phyloP scores from a whole-genome alignment of 2,113 vertebrate genomes.

The Tachycineta bicolor region DNA sequence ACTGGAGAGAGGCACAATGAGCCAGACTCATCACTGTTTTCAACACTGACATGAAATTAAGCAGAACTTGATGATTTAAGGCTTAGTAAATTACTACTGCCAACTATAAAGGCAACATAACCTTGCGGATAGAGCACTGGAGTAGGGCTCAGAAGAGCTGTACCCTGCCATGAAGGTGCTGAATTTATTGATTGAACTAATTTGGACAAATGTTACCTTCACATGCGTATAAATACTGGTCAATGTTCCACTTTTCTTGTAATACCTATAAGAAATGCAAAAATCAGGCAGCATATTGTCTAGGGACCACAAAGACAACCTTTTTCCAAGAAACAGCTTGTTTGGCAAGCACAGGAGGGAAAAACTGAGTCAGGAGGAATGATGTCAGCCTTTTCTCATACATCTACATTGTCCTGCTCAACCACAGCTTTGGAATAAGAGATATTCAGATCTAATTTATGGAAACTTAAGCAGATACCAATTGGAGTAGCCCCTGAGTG shows the following conservation, averaged over 20 bases:
- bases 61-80: neutral
- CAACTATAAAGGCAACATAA: neutral
- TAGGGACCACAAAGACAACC: neutral
- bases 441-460: slow-evolving; percentile 28
- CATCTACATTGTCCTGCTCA: neutral
- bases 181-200: neutral
- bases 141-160: neutral
- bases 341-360: slow-evolving; percentile 13
- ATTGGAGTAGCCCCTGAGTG: neutral
- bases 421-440: slow-evolving; percentile 21
- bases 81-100: neutral
- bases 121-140: neutral
- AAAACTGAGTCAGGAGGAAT: slow-evolving; percentile 36
- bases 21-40: neutral
- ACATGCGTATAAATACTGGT: neutral
- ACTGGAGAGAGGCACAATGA: neutral
- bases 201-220: neutral
- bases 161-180: neutral
- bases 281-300: neutral
- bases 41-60: neutral
- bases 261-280: slow-evolving; percentile 1
- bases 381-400: slow-evolving; percentile 27
- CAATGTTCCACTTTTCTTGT: slow-evolving; percentile 12
- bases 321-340: slow-evolving; percentile 2
- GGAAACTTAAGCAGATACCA: slow-evolving; percentile 25